Conservation (phyloP, 2,888 invertebrate species). For the Globia sparganii region DNA sequence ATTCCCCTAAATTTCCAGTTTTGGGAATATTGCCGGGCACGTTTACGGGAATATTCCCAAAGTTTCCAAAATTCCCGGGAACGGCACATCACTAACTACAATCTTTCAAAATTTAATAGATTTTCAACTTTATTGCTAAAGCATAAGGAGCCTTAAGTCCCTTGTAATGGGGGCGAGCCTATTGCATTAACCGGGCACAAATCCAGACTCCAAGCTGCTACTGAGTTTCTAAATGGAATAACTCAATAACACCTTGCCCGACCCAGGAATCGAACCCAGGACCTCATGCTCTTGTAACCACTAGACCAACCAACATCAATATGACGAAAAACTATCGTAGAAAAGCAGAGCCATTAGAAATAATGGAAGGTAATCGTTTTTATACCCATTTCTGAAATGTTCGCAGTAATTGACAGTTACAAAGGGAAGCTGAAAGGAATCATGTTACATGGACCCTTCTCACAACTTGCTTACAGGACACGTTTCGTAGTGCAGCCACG, state of each 20-base stretch:
- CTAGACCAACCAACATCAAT: neutral
- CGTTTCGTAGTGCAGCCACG: neutral
- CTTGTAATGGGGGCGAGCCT: neutral
- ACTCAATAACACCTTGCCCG: neutral
- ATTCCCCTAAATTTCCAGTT: too few relatives aligned
- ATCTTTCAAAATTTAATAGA: too few relatives aligned
- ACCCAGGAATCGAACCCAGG: neutral
- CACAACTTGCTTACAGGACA: neutral
- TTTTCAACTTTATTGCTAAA: too few relatives aligned
- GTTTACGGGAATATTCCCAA: too few relatives aligned
- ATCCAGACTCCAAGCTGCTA: neutral
- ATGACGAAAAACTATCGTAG: too few relatives aligned
- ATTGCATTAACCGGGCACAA: neutral
- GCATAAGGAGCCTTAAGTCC: too few relatives aligned
- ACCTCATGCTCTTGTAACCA: too few relatives aligned
- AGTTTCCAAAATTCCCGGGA: too few relatives aligned
- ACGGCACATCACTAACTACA: too few relatives aligned
- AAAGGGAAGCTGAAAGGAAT: neutral
- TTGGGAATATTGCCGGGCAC: too few relatives aligned
- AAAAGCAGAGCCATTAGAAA: neutral
- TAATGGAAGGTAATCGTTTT: neutral
- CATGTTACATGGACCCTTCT: neutral
- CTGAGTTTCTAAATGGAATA: neutral
- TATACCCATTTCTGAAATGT: neutral
- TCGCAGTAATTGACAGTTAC: neutral